Base-by-base conservation (phyloP, 1,140 invertebrate species). In the Thereuonema tuberculata region DNA sequence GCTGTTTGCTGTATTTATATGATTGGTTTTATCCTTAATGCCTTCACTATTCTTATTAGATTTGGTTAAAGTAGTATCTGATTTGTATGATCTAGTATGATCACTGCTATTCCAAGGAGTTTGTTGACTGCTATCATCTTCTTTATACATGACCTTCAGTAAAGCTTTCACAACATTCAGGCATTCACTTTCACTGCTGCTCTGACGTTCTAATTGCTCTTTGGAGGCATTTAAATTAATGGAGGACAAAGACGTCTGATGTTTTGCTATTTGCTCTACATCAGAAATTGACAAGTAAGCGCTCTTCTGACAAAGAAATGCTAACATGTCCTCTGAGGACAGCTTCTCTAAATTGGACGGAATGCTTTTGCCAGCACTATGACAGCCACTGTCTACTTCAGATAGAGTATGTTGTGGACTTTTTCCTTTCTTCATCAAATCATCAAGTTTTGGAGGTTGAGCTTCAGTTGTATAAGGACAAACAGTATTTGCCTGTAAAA, bases 111-210 rank as follows among this genome's bases (percentile, higher is more conserved):
- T 29, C 2, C 28, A 26, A 3, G 27, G 23, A 55, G 9, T 55
- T 12, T 5, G 12, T 27, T 29, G 53, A 55, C 27, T 23, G 12
- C 26, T 21, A 37, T 9, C 31, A 37, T 37, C 5, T 37, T 5
- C 31, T 37, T 5, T 17, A 29, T 55, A 25, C 12, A 55, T 55
- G 14, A 25, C 53, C 14, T 23, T 12, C 23, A 55, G 23, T 12
- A 55, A 21, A 3, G 53, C 27, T 23, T 55, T 55, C 25, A 55
- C 53, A 9, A 55, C 53, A 28, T 28, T 23, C 9, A 55, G 25
- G 53, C 53, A 55, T 28, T 55, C 53, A 21, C 53, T 55, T 29
- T 55, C 53, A 28, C 27, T 55, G 53, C 53, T 55, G 26, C 53
- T 55, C 27, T 55, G 25, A 29, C 53, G 25, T 23, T 55, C 53